These are phyloP conservation scores for Tiliacea citrago DNA, from an alignment of 2,888 invertebrate genomes.

Conservation along the genomic window DNA sequence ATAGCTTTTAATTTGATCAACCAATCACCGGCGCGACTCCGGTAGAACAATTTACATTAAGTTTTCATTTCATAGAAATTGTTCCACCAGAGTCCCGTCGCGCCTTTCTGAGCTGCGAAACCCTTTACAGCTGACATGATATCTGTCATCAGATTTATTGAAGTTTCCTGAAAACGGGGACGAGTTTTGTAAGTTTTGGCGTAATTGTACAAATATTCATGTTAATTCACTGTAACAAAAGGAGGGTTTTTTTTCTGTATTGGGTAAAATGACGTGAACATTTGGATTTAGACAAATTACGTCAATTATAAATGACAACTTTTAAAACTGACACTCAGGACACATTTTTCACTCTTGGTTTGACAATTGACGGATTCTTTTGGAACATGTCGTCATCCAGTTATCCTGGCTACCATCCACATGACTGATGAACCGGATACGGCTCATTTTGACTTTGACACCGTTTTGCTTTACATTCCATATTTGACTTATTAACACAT, in stretches of 20 bases:
- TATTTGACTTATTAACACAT: conserved; percentile 4
- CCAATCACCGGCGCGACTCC: neutral
- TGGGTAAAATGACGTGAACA: neutral
- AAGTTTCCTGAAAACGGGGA: neutral
- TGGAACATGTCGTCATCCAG: conserved; percentile 26
- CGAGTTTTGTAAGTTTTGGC: conserved; percentile 2
- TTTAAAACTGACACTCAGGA: conserved; percentile 5
- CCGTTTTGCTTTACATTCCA: conserved; percentile 40
- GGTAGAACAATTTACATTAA: neutral
- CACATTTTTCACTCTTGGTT: conserved; percentile 34
- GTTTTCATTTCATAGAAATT: neutral
- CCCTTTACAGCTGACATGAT: conserved; percentile 11
- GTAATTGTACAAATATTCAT: neutral
- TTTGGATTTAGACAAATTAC: neutral
- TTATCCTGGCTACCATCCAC: conserved; percentile 18
- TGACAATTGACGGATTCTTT: conserved; percentile 30
- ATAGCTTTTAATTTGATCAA: conserved; percentile 17
- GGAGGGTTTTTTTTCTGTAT: neutral
- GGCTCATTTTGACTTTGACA: conserved; percentile 43
- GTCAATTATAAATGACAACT: neutral
- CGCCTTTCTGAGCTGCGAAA: neutral
- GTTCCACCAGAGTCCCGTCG: neutral
- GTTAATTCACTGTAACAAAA: neutral
- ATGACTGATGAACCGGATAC: conserved; percentile 47
- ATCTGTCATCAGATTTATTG: conserved; percentile 11